Base-by-base conservation (phyloP, 1,140 invertebrate genomes). In the Tetraneura akinire region DNA sequence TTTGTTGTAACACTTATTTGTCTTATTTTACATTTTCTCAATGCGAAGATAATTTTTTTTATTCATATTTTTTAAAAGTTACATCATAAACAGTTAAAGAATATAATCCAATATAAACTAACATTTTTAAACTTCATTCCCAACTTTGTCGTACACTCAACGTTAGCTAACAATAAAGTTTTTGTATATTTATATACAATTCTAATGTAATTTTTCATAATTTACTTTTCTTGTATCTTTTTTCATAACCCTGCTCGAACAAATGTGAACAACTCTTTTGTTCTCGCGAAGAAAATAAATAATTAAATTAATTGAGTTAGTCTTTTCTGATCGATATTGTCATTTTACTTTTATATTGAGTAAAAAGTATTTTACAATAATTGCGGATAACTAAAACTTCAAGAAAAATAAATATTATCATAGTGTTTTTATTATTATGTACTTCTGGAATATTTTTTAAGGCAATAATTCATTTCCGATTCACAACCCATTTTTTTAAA, bases 231-330 rank as follows among this genome's bases (percentile, higher is more conserved):
- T 37, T n/a, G 51, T 53, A 73, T 73, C 4, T 71, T 68, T 71
- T 74, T 74, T 74, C 10, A 55, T 74, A 57, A 74, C 49, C 26
- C 23, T n/a, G 10, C 51, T 74, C 32, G 37, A 57, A 37, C 57
- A 42, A 55, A 74, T 21, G 49, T 53, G 9, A 13, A 55, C 37
- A 74, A 23, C 5, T 74, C n/a, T 74, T 74, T 74, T 74, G 32
- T 74, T 53, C n/a, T 55, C n/a, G n/a, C 37, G n/a, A 74, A 42
- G 29, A 57, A 74, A 74, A 53, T 29, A 74, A 55, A 74, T 74
- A 74, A 74, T 74, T 74, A 37, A 57, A 57, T 29, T 55, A 74
- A 74, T 74, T 37, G 51, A 74, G 51, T 74, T 74, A 53, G 71
- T 6, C 10, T 29, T 29, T 53, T 74, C 13, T 57, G 32, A 57